Percentiles rank a stretch among this genome's conserved stretches.
Evolutionary conservation across 2,113 vertebrate species (phyloP).

Genomic region (Tachycineta bicolor): DNA sequence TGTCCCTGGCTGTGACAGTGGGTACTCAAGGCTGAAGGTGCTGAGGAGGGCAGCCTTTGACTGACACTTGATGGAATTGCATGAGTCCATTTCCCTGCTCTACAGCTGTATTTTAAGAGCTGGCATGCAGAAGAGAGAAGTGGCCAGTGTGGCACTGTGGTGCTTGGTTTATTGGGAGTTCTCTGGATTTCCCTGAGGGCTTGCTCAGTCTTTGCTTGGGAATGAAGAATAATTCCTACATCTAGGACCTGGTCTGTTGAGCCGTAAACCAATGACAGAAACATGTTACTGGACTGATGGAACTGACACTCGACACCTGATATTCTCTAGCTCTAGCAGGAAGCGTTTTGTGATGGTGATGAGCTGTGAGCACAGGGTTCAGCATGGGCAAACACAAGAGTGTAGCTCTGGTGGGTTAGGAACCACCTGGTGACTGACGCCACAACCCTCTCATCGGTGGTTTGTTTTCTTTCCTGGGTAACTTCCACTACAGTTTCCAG

Average conservation of each 20-base stretch:
- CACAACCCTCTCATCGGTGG: not conserved
- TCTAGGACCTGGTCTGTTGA: not conserved
- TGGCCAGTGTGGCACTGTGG: not conserved
- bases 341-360: not conserved
- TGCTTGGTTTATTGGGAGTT: not conserved
- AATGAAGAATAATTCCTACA: not conserved
- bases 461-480: not conserved
- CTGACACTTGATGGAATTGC: not conserved
- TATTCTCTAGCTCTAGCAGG: not conserved
- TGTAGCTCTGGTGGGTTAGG: not conserved
- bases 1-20: not conserved
- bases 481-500: not conserved
- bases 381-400: not conserved
- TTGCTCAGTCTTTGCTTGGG: not conserved
- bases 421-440: not conserved
- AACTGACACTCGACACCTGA: not conserved
- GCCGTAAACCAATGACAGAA: not conserved
- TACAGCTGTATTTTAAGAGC: not conserved
- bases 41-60: not conserved
- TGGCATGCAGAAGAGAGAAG: fast-evolving
- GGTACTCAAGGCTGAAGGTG: not conserved
- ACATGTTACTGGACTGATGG: not conserved
- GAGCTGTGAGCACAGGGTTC: not conserved
- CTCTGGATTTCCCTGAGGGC: not conserved
- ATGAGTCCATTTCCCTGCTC: not conserved